phyloP scores from a whole-genome alignment of 2,113 vertebrate genomes.

The Salminus brasiliensis region DNA sequence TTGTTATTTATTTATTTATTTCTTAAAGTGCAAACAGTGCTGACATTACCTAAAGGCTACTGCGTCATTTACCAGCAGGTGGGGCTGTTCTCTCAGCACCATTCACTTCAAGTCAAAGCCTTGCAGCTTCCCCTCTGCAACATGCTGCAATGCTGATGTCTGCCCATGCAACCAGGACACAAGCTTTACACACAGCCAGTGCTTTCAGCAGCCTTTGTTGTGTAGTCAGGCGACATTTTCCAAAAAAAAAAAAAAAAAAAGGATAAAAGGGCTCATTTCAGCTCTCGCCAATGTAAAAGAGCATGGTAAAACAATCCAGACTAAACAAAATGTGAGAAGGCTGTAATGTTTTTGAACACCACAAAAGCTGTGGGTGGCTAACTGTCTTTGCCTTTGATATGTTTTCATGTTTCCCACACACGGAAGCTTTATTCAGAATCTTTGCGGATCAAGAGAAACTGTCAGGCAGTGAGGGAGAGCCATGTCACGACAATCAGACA shows the following conservation, averaged over 20 bases:
- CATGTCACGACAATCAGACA: background rate
- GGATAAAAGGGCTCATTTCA: background rate
- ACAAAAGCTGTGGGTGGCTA: background rate
- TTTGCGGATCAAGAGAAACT: background rate
- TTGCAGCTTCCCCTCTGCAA: constrained; percentile 6
- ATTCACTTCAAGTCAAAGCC: constrained; percentile 8
- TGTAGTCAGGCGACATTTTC: background rate
- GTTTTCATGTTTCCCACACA: no score
- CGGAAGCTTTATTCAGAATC: background rate
- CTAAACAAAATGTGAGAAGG: background rate
- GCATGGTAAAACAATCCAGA: background rate
- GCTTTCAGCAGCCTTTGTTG: background rate
- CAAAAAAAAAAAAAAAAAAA: background rate
- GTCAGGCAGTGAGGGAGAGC: background rate
- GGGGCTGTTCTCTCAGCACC: constrained; percentile 39
- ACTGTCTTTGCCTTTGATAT: no score
- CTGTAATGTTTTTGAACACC: background rate
- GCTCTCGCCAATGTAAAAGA: background rate
- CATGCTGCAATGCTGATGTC: constrained; percentile 49
- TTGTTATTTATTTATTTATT: no score
- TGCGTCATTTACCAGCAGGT: constrained; percentile 33
- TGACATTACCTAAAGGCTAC: background rate
- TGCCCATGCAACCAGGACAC: constrained; percentile 25
- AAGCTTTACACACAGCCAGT: constrained; percentile 6
- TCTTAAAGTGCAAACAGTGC: no score